Conservation (phyloP, 1,140 invertebrate genomes). For the Mercenaria mercenaria region DNA sequence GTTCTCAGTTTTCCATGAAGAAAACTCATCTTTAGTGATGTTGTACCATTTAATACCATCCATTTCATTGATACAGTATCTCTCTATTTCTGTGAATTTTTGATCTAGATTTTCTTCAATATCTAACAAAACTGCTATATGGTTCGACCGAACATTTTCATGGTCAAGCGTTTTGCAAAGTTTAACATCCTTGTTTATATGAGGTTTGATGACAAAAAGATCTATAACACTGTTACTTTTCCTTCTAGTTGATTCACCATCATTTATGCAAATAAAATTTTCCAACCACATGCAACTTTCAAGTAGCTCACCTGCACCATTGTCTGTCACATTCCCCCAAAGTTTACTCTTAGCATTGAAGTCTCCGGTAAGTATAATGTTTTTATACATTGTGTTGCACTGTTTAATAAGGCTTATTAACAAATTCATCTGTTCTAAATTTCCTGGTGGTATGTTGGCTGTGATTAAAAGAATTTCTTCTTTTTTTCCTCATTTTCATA, state of each 20-base stretch:
- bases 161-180: neutral
- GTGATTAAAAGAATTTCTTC: neutral
- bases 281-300: neutral
- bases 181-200: neutral
- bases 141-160: conserved; percentile 20
- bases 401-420: neutral
- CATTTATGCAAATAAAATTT: neutral
- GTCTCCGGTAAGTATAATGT: neutral
- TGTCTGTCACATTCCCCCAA: neutral
- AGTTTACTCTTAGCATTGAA: conserved; percentile 16
- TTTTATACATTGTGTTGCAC: neutral
- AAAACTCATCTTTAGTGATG: neutral
- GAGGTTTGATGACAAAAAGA: neutral
- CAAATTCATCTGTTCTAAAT: neutral
- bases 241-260: neutral
- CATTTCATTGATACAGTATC: neutral
- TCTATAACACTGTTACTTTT: conserved; percentile 30
- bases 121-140: neutral
- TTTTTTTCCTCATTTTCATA: neutral
- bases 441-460: neutral
- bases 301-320: neutral
- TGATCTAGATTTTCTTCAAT: neutral
- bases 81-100: neutral
- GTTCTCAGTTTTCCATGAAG: neutral
- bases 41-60: neutral